These are phyloP conservation scores for Tragopan temminckii DNA, from an alignment of 2,797 vertebrate species.

Conservation along the genomic window DNA sequence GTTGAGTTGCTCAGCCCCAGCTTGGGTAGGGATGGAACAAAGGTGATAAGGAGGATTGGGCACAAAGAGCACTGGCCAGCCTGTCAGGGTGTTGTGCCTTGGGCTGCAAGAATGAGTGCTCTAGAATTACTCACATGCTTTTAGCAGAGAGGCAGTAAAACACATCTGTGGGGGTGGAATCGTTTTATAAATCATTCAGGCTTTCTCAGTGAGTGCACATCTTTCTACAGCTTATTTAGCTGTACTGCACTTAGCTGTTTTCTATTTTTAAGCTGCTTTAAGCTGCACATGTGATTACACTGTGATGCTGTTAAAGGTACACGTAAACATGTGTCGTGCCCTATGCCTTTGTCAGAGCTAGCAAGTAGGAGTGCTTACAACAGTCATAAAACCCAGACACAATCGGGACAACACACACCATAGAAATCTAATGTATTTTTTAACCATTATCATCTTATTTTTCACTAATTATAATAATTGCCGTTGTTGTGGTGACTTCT, in stretches of 20 bases:
- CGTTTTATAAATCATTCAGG: constrained; percentile 7
- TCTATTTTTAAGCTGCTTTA: constrained; percentile 54
- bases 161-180: constrained; percentile 43
- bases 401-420: rapidly evolving
- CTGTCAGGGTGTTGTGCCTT: neutral
- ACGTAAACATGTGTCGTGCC: neutral
- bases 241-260: neutral
- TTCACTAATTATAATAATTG: neutral
- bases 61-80: neutral
- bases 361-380: neutral
- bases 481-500: neutral
- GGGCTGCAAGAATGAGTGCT: neutral
- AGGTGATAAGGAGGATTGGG: neutral
- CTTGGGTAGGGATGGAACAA: neutral
- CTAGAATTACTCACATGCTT: neutral
- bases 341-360: neutral
- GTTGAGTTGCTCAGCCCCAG: neutral
- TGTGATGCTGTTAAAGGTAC: neutral
- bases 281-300: constrained; percentile 22
- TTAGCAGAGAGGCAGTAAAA: neutral
- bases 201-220: constrained; percentile 31
- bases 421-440: neutral
- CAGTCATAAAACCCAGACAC: neutral
- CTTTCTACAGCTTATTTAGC: constrained; percentile 3
- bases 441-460: neutral